Percentiles rank a stretch among this genome's conserved stretches.
Evolutionary conservation across 2,797 vertebrate genomes (phyloP).

Genomic region (Bovichtus diacanthus): DNA sequence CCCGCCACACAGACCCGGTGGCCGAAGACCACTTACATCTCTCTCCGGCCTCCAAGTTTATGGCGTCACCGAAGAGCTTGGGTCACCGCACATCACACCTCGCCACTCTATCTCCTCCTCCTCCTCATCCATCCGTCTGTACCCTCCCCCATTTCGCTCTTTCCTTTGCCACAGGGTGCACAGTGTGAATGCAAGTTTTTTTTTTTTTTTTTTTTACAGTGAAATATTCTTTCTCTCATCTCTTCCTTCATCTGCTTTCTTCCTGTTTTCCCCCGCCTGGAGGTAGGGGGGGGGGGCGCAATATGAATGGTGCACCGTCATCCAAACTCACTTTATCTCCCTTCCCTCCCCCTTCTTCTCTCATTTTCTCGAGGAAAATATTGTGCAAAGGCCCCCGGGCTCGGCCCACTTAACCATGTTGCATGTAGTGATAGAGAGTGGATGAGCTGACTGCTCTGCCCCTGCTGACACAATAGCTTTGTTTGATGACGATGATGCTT

Average conservation of each 20-base stretch:
- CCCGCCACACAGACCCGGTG: slow-evolving; percentile 39
- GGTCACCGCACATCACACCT: slow-evolving; percentile 76
- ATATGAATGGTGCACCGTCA: slow-evolving; percentile 33
- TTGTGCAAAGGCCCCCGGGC: slow-evolving; percentile 43
- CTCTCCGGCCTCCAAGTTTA: slow-evolving; percentile 48
- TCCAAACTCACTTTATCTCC: not conserved
- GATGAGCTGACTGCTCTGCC: slow-evolving; percentile 43
- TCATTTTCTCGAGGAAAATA: slow-evolving; percentile 49
- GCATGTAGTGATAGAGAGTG: slow-evolving; percentile 41
- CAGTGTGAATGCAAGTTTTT: slow-evolving; percentile 43
- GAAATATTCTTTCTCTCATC: slow-evolving; percentile 33
- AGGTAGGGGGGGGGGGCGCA: not conserved
- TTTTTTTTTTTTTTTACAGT: too few relatives aligned
- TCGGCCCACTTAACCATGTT: slow-evolving; percentile 38
- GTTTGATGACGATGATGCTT: slow-evolving; percentile 44
- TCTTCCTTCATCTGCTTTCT: slow-evolving; percentile 36
- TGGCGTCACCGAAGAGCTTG: slow-evolving; percentile 59
- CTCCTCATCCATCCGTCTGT: slow-evolving; percentile 43
- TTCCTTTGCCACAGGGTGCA: slow-evolving; percentile 19
- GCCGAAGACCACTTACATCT: slow-evolving; percentile 32
- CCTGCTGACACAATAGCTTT: slow-evolving; percentile 50
- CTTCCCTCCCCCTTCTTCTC: not conserved
- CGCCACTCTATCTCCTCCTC: slow-evolving; percentile 49
- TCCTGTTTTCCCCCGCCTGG: slow-evolving; percentile 32
- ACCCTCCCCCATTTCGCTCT: not conserved